Evolutionary conservation across 2,113 vertebrate species (phyloP), one percentile per base, ranked within the genome.

Genomic region (Oreocharis arfaki): DNA sequence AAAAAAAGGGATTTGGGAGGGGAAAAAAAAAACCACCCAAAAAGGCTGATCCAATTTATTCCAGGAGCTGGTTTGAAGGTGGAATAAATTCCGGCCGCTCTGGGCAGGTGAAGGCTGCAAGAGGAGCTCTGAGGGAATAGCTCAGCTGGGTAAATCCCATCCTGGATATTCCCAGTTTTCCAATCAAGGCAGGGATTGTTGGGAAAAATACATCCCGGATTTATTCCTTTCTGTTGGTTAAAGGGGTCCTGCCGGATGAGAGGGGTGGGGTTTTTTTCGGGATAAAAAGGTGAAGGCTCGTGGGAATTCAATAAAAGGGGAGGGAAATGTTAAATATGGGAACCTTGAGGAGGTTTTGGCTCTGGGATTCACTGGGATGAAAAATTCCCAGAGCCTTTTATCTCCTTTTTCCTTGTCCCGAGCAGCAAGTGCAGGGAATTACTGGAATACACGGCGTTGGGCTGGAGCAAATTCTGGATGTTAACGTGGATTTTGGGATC

Each of bases 1-100:
- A n/a, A n/a, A n/a, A 30, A 13, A 53, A 33, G 4, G 3, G 3
- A 5, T 7, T 2, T 1, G 3, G 0, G 2, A 13, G 10, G 0
- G 39, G 39, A 39, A 7, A 35, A 33, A 13, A 53, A 33, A 24
- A 4, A 7, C 26, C 50, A 10, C 46, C 30, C 14, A 35, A 90
- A 47, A 49, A 33, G 7, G 19, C 16, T 63, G 69, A 70, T 49
- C 42, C 68, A 24, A 41, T 49, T 75, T 49, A 82, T 71, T 76
- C 61, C 41, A 50, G 35, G 39, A 18, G 26, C 10, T 61, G 21
- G 11, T 11, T 84, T 55, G 76, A 56, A 30, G 44, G 11, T 61
- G 56, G 47, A 55, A 75, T 60, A 9, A 60, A 77, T 84, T 76
- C 64, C 73, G 81, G 53, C 44, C 89, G 63, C 44, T 63, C 37